A percentile compares a stretch with the other conserved stretches of the same genome.
Conservation (phyloP, 1,140 invertebrate genomes). For the Lysiphlebus fabarum region DNA sequence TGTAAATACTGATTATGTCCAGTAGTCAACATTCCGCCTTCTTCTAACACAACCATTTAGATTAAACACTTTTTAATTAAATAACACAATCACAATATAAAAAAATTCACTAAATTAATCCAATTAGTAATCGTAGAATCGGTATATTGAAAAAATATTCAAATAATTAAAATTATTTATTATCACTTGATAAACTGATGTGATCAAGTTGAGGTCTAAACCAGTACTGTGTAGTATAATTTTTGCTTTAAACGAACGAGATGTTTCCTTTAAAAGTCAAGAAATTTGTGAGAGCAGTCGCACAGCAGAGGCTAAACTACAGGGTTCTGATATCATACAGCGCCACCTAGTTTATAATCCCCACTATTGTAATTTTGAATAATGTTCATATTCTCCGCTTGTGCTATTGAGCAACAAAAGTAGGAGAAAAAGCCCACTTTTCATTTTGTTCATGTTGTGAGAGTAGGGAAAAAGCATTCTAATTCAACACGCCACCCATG, state of each 20-base stretch:
- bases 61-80: constrained; percentile 28
- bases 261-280: constrained; percentile 39
- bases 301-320: constrained; percentile 22
- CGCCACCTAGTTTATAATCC: constrained; percentile 36
- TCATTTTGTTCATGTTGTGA: constrained; percentile 40
- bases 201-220: too few relatives aligned
- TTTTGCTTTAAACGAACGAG: background rate
- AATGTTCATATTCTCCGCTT: background rate
- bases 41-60: constrained; percentile 88
- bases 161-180: too few relatives aligned
- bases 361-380: constrained; percentile 9
- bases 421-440: constrained; percentile 37
- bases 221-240: too few relatives aligned
- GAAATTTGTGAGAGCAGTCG: constrained; percentile 37
- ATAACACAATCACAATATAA: constrained; percentile 20
- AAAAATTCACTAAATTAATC: constrained; percentile 5
- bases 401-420: constrained; percentile 52
- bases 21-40: constrained; percentile 83
- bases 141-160: background rate
- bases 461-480: constrained; percentile 53
- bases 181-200: too few relatives aligned
- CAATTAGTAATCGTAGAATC: too few relatives aligned
- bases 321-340: constrained; percentile 24
- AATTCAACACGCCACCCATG: constrained; percentile 66
- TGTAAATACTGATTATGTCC: constrained; percentile 89